Evolutionary conservation across 2,797 vertebrate genomes (phyloP).

Genomic region (Zenarchopterus dispar): DNA sequence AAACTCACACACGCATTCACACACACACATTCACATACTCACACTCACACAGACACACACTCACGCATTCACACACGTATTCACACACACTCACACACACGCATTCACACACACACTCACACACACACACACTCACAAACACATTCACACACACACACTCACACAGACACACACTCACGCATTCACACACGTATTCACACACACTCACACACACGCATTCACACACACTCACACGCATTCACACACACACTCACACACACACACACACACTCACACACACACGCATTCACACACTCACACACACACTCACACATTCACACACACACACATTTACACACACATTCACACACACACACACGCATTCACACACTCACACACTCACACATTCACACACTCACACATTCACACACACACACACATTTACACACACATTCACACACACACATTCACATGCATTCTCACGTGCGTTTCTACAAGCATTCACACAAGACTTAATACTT

Average conservation of each 20-base stretch:
- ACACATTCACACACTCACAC: constrained; percentile 1
- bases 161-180: constrained; percentile 12
- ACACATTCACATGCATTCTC: constrained; percentile 5
- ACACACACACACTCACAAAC: constrained; percentile 24
- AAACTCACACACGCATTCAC: constrained; percentile 20
- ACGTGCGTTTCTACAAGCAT: background rate
- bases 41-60: too few species aligned
- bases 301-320: constrained; percentile 11
- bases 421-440: background rate
- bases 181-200: background rate
- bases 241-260: constrained; percentile 17
- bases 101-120: too few species aligned
- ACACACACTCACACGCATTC: too few species aligned
- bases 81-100: constrained; percentile 18
- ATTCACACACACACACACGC: background rate
- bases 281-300: constrained; percentile 10
- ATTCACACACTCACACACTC: too few species aligned
- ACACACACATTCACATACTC: constrained; percentile 14
- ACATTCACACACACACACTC: constrained; percentile 7
- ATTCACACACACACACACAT: constrained; percentile 24
- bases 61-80: constrained; percentile 18
- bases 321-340: constrained; percentile 12
- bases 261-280: background rate
- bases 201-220: constrained; percentile 26
- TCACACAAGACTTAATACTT: constrained; percentile 29